Evolutionary conservation across 2,797 vertebrate genomes (phyloP).

Genomic region (Amphiprion clarkii): DNA sequence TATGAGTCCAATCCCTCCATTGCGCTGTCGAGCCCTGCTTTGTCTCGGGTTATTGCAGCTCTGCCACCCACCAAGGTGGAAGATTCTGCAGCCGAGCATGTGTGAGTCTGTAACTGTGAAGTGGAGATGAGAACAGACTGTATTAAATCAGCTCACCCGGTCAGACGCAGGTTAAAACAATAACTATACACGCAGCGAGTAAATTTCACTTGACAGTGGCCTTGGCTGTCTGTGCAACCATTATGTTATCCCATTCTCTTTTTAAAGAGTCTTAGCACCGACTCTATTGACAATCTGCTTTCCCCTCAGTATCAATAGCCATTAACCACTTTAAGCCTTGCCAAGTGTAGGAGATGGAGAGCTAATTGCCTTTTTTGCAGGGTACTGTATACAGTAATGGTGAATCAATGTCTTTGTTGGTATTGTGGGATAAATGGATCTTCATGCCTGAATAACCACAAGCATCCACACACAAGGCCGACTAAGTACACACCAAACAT

Average conservation of each 20-base stretch:
- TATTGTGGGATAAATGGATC: conserved; percentile 58
- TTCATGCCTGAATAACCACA: conserved; percentile 51
- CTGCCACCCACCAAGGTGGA: not conserved
- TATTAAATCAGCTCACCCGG: conserved; percentile 6
- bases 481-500: conserved; percentile 10
- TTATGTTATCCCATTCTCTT: conserved; percentile 43
- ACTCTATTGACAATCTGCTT: conserved; percentile 70
- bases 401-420: conserved; percentile 69
- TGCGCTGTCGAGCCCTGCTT: not conserved
- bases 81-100: not conserved
- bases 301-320: conserved; percentile 71
- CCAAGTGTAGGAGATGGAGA: conserved; percentile 63
- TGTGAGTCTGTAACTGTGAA: not conserved
- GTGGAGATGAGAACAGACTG: not conserved
- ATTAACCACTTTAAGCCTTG: conserved; percentile 72
- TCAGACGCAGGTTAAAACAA: conserved; percentile 30
- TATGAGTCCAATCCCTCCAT: not conserved
- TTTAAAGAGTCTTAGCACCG: conserved; percentile 35
- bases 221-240: conserved; percentile 21
- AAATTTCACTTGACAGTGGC: conserved; percentile 28
- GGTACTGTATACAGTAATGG: conserved; percentile 60
- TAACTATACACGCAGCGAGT: conserved; percentile 10
- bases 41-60: not conserved
- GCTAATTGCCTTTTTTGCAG: conserved; percentile 64
- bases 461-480: conserved; percentile 16